Evolutionary conservation across 1,140 invertebrate genomes (phyloP), one percentile per base, ranked within the genome.

Genomic region (Drosophila lacteicornis): DNA sequence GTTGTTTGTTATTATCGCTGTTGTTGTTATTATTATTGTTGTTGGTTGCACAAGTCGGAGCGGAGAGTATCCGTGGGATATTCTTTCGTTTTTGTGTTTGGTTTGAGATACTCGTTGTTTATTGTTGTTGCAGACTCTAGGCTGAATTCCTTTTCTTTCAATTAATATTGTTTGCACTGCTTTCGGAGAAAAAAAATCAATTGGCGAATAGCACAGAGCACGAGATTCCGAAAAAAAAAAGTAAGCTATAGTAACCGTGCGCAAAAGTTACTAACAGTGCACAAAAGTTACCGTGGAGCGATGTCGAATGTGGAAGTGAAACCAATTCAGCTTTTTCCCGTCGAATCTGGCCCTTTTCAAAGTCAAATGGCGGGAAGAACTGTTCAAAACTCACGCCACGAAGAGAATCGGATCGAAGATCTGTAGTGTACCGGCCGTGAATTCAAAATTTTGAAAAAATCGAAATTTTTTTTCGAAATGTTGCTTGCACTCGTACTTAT

Each of bases 171-270:
- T 57, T 69, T 36, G 43, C 49, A 84, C 76, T 82, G 63, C 56
- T 66, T 83, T 80, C 49, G 47, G 51, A 71, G 51, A 73, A 83
- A 85, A 84, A 90, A 86, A 86, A 82, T 84, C 74, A 81, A 84
- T 84, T 80, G 62, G 69, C 67, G 79, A 80, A 53, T 69, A 71
- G 74, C 84, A 84, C 76, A 63, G 69, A 75, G 66, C 80, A 87
- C 82, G 83, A 86, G 36, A 58, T 61, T 76, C 40, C n/a, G 17
- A 11, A 40, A 22, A n/a, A 56, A 12, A 47, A 47, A n/a, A n/a
- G n/a, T n/a, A n/a, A 1, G 12, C 30, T 36, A 19, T 19, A 8
- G n/a, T 51, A 51, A 33, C 49, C 30, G 27, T 50, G 27, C 17
- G 17, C 51, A 38, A 55, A 55, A 13, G 51, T 56, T 40, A 40